These are phyloP conservation scores for Tridacna gigas DNA, from an alignment of 2,888 invertebrate genomes.

Conservation along the genomic window DNA sequence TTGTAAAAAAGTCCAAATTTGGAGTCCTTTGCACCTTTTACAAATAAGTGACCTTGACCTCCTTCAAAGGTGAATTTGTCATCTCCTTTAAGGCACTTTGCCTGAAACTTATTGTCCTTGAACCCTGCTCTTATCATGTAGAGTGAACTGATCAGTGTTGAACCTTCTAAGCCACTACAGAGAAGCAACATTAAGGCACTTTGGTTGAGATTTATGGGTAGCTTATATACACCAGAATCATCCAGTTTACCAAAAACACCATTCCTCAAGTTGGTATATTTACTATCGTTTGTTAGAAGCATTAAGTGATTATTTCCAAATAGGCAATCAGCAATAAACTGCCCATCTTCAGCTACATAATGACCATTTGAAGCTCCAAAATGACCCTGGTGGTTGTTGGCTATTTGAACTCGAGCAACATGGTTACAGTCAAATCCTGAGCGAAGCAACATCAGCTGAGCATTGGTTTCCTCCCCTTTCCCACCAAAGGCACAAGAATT, in stretches of 20 bases:
- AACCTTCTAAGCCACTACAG: slow-evolving; percentile 65
- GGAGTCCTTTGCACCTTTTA: slow-evolving; percentile 14
- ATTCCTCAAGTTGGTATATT: slow-evolving; percentile 66
- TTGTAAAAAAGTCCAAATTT: slow-evolving; percentile 72
- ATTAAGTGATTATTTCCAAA: slow-evolving; percentile 74
- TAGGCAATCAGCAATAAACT: slow-evolving; percentile 64
- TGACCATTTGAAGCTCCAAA: slow-evolving; percentile 67
- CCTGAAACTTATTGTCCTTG: slow-evolving; percentile 66
- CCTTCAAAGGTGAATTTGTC: slow-evolving; percentile 71
- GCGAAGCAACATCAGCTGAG: slow-evolving; percentile 63
- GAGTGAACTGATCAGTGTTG: slow-evolving; percentile 40
- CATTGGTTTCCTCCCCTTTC: slow-evolving; percentile 68
- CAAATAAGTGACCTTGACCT: slow-evolving; percentile 47
- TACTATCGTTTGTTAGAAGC: slow-evolving; percentile 69
- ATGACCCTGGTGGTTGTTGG: slow-evolving; percentile 66
- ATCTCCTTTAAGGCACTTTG: slow-evolving; percentile 65
- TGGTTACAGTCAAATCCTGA: slow-evolving; percentile 74
- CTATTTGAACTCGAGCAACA: slow-evolving; percentile 45
- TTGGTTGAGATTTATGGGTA: slow-evolving; percentile 70
- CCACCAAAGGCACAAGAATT: slow-evolving; percentile 69
- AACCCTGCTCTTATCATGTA: slow-evolving; percentile 71
- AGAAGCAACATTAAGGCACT: slow-evolving; percentile 67
- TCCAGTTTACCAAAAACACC: slow-evolving; percentile 60
- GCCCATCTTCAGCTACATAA: slow-evolving; percentile 69
- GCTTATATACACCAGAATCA: slow-evolving; percentile 16